Percentiles rank a stretch among this genome's conserved stretches.
These are phyloP conservation scores for Heliconius hewitsoni DNA, from an alignment of 1,140 invertebrate genomes.

Conservation along the genomic window DNA sequence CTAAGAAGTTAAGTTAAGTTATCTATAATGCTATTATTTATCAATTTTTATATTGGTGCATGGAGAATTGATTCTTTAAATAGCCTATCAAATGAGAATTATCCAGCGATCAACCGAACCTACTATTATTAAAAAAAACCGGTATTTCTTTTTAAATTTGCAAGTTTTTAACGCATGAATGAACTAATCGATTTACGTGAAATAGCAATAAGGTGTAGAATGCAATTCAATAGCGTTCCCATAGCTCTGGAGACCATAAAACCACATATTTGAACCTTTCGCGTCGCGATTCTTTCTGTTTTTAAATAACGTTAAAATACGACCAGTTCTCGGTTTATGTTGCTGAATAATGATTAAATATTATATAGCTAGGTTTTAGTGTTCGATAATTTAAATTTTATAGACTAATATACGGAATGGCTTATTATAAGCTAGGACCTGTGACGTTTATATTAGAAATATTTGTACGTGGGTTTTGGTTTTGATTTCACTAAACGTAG, in stretches of 20 bases:
- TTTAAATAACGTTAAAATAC: not conserved
- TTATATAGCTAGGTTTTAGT: not conserved
- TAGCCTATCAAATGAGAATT: constrained; percentile 16
- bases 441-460: too few relatives aligned
- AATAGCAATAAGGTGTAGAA: constrained; percentile 12
- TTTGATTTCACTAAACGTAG: too few relatives aligned
- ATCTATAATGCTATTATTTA: not conserved
- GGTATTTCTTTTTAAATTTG: not conserved
- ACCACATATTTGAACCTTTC: not conserved
- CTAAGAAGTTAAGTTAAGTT: too few relatives aligned
- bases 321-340: not conserved
- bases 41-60: constrained; percentile 19
- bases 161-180: constrained; percentile 3
- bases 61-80: constrained; percentile 8
- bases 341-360: constrained; percentile 6
- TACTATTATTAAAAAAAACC: constrained; percentile 19
- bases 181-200: constrained; percentile 14
- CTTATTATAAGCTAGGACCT: not conserved
- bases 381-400: not conserved
- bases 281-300: not conserved
- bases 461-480: too few relatives aligned
- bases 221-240: constrained; percentile 13
- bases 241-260: not conserved
- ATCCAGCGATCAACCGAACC: not conserved
- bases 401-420: not conserved